Evolutionary conservation across 2,797 vertebrate species (phyloP).

Genomic region (Florisuga fusca): DNA sequence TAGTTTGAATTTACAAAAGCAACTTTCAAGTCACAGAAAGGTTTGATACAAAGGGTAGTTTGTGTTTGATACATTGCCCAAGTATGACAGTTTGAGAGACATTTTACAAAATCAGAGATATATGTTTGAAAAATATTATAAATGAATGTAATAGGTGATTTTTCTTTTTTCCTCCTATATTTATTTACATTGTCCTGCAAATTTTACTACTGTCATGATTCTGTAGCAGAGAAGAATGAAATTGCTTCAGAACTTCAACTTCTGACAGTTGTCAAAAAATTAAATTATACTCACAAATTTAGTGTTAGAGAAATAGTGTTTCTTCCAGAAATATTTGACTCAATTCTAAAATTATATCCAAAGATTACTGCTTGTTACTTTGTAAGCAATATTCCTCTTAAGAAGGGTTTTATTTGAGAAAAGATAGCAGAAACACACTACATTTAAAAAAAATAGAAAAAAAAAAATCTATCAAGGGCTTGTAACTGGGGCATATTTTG

Average conservation of each 20-base stretch:
- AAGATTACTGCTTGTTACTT: background rate
- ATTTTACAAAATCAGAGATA: background rate
- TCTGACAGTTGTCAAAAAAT: background rate
- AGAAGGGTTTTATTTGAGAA: background rate
- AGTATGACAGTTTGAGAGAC: background rate
- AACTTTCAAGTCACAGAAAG: fast-evolving
- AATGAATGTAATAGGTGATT: background rate
- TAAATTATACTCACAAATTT: background rate
- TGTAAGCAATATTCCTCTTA: background rate
- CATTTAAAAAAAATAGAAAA: background rate
- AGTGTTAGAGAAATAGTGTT: background rate
- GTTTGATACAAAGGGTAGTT: background rate
- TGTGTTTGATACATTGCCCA: background rate
- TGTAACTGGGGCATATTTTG: background rate
- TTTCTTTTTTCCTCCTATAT: background rate
- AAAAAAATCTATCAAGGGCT: no score
- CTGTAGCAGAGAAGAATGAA: background rate
- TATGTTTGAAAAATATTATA: background rate
- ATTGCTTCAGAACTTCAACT: background rate
- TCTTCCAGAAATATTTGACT: background rate
- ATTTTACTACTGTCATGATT: background rate
- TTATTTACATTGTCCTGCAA: background rate
- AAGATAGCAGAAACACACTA: background rate
- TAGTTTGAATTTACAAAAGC: background rate
- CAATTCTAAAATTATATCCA: background rate